Evolutionary conservation across 2,888 invertebrate species (phyloP), one percentile per base, ranked within the genome.

Genomic region (Spisula solida): DNA sequence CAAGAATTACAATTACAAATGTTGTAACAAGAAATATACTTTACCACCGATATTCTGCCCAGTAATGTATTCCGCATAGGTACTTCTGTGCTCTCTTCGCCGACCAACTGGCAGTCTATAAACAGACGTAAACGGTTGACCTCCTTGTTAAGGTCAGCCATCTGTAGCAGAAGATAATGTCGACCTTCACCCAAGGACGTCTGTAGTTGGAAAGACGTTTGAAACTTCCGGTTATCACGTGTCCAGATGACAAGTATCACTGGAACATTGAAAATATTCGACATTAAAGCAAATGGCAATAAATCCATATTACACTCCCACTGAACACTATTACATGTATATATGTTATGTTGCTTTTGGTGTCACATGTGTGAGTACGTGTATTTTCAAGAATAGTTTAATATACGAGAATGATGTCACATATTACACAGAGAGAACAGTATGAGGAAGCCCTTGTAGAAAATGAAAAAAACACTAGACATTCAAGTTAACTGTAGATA

Each of bases 31-130:
- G 41, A 41, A 41, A 41, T 41, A 41, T 51, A n/a, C n/a, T n/a
- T 93, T 86, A 95, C 95, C 88, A 94, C 91, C 18, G 82, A 86
- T 18, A 94, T 92, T 55, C 92, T 91, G 14, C 93, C 94, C 31
- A 88, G 81, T 4, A 95, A 84, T 51, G 94, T 92, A n/a, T 93
- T 91, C 82, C 95, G 88, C 20, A 95, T 92, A 10, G 95, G 95
- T 6, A 95, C 91, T 88, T 95, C 94, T 0, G 95, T 94, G 12
- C 87, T 94, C 85, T 95, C 95, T 81, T 93, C 90, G 0, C 94
- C 95, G 70, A 94, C 91, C 41, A 93, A 86, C 29, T 94, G 85
- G 89, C 95, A 95, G 89, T 95, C 93, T 6, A 95, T 90, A 84
- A 94, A 95, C 18, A 95, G 89, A 1, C 93, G 90, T 56, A 95